Percentiles rank a stretch among this genome's conserved stretches.
These are phyloP conservation scores for Australoheros scitulus DNA, from an alignment of 2,113 vertebrate genomes.

Conservation along the genomic window DNA sequence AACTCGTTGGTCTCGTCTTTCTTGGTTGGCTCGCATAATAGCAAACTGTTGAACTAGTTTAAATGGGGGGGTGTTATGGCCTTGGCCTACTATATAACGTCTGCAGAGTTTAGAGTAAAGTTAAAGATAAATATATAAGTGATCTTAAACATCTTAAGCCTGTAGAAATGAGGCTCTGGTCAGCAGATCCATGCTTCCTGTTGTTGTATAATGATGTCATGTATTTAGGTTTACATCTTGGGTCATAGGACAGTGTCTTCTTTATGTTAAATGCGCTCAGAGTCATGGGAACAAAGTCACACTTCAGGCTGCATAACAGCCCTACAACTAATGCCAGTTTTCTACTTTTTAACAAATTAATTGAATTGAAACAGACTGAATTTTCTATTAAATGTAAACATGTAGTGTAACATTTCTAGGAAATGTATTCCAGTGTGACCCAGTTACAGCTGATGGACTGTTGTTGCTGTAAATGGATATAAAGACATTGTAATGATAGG, in stretches of 20 bases:
- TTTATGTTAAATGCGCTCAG: slow-evolving; percentile 17
- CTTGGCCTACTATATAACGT: background rate
- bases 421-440: background rate
- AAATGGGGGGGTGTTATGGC: background rate
- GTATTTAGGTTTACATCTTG: background rate
- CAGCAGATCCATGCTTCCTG: background rate
- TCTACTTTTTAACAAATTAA: background rate
- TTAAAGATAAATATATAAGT: background rate
- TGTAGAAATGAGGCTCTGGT: background rate
- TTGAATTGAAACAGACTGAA: background rate
- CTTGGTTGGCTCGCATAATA: slow-evolving; percentile 5
- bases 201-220: background rate
- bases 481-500: no score
- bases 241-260: background rate
- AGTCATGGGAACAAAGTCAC: slow-evolving; percentile 43
- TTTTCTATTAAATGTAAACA: slow-evolving; percentile 10
- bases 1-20: slow-evolving; percentile 59
- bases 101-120: background rate
- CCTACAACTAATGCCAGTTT: background rate
- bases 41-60: background rate
- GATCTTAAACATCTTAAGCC: background rate
- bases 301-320: slow-evolving; percentile 2
- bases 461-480: background rate
- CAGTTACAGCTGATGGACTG: background rate
- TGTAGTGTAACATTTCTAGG: background rate